phyloP scores from a whole-genome alignment of 1,140 invertebrate species.

The Bombyx mori region DNA sequence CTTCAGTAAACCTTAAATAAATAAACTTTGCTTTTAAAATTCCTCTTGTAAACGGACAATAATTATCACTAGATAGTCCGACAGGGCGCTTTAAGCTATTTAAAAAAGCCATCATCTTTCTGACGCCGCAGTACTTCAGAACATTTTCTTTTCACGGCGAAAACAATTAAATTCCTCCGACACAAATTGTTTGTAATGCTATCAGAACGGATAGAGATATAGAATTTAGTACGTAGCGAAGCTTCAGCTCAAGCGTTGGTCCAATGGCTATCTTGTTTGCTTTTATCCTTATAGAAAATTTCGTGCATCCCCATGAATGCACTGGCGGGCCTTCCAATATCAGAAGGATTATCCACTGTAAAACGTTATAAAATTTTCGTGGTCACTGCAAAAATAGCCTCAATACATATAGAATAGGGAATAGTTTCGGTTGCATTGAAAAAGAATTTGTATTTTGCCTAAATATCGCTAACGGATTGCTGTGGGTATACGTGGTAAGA shows the following conservation, averaged over 20 bases:
- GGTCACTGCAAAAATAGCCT: constrained; percentile 29
- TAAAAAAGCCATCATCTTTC: no score
- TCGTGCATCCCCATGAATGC: constrained; percentile 67
- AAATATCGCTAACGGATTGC: constrained; percentile 69
- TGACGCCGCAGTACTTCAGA: no score
- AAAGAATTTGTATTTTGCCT: constrained; percentile 63
- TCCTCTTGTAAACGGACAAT: no score
- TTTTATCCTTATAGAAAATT: constrained; percentile 71
- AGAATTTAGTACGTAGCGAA: not conserved
- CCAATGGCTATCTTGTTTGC: constrained; percentile 68
- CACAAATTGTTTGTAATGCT: not conserved
- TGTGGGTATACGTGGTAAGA: constrained; percentile 54
- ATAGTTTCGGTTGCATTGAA: constrained; percentile 23
- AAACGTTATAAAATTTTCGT: constrained; percentile 54
- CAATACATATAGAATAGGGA: constrained; percentile 25
- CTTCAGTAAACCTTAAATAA: no score
- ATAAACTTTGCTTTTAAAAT: no score
- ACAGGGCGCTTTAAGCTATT: no score
- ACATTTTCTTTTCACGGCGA: no score
- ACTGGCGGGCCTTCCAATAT: constrained; percentile 66
- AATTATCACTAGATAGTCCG: no score
- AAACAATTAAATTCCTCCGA: no score
- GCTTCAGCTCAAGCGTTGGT: constrained; percentile 36
- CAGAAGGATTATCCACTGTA: constrained; percentile 60
- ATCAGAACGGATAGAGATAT: not conserved